A percentile compares a stretch with the other conserved stretches of the same genome.
phyloP scores from a whole-genome alignment of 2,113 vertebrate species.

The Paramormyrops kingsleyae region DNA sequence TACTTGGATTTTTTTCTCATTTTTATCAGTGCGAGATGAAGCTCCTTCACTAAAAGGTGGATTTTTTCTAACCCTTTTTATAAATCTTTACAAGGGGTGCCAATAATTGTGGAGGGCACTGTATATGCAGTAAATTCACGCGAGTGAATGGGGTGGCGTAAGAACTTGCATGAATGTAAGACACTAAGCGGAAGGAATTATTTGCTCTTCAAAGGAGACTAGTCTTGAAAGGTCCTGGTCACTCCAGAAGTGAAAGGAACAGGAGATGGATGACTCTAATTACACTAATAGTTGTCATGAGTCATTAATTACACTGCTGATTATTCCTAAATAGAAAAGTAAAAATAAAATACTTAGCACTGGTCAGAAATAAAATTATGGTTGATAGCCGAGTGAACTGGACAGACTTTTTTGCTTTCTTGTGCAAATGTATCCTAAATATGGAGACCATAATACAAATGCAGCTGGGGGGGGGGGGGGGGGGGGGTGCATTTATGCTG shows the following conservation, averaged over 20 bases:
- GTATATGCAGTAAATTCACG: background rate
- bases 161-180: background rate
- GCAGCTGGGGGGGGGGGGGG: too few species aligned
- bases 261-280: background rate
- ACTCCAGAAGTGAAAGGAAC: background rate
- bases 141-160: background rate
- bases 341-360: background rate
- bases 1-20: too few species aligned
- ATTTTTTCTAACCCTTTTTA: background rate
- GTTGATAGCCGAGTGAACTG: background rate
- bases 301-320: background rate
- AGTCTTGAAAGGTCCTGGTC: background rate
- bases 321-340: background rate
- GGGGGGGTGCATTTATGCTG: background rate
- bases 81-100: background rate
- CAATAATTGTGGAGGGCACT: background rate
- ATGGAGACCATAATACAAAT: background rate
- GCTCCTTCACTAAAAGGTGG: too few species aligned
- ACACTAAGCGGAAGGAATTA: background rate
- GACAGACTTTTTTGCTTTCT: background rate
- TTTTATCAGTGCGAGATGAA: too few species aligned
- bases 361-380: background rate
- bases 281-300: background rate
- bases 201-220: background rate
- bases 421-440: background rate